These are phyloP conservation scores for Catharus ustulatus DNA, from an alignment of 2,797 vertebrate genomes.

Conservation along the genomic window DNA sequence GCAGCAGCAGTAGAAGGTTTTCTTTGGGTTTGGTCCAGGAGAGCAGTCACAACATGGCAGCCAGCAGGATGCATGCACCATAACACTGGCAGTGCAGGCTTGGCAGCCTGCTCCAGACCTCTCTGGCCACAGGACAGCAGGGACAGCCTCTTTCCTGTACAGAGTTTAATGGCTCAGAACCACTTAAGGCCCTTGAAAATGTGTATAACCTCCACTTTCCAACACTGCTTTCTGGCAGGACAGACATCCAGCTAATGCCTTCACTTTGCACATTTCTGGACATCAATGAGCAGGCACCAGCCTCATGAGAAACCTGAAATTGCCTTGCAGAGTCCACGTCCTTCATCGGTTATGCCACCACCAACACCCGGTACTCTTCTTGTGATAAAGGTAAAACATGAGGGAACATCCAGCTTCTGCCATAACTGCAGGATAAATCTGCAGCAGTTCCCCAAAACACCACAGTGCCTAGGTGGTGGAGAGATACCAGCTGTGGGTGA, in stretches of 20 bases:
- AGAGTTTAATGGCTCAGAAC: background rate
- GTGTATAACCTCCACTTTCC: background rate
- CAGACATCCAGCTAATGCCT: background rate
- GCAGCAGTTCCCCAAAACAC: background rate
- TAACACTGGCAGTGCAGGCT: background rate
- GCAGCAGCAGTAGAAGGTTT: conserved; percentile 9
- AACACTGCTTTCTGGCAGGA: background rate
- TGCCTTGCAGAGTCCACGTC: background rate
- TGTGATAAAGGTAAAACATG: background rate
- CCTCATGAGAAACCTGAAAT: background rate
- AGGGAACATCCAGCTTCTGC: background rate
- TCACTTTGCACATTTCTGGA: background rate
- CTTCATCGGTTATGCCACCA: background rate
- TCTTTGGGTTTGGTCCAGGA: conserved; percentile 26
- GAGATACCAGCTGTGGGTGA: background rate
- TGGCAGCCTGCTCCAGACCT: background rate
- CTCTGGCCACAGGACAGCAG: background rate
- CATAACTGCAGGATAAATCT: background rate
- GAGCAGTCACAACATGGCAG: conserved; percentile 21
- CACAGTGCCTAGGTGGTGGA: background rate
- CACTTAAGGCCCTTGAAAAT: background rate
- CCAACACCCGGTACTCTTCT: background rate
- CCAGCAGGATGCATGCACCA: background rate
- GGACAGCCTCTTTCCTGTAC: background rate
- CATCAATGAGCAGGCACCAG: background rate